Evolutionary conservation across 2,888 invertebrate genomes (phyloP).

Genomic region (Pseudoips prasinana): DNA sequence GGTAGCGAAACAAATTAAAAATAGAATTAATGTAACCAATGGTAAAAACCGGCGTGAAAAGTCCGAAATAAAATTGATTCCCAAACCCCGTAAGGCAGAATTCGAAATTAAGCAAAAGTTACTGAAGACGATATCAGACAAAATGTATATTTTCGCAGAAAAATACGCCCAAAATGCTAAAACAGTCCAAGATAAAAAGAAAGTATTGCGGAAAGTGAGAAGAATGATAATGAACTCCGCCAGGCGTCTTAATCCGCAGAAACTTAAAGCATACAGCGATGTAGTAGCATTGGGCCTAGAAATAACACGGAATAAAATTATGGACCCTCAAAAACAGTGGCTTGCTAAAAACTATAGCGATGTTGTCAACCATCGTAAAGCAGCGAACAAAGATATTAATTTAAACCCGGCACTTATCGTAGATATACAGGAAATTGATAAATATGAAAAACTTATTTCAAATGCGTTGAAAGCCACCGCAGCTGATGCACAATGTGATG

Average conservation of each 20-base stretch:
- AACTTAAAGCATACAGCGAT: constrained; percentile 36
- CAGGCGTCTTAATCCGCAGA: constrained; percentile 10
- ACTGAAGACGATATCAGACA: constrained; percentile 33
- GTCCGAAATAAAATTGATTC: too few species aligned
- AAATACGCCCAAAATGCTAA: constrained; percentile 29
- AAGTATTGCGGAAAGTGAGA: constrained; percentile 35
- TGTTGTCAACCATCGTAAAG: neutral
- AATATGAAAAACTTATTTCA: constrained; percentile 16
- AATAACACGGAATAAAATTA: constrained; percentile 26
- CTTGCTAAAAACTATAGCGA: too few species aligned
- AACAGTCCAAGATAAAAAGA: constrained; percentile 31
- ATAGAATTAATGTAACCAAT: too few species aligned
- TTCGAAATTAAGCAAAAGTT: constrained; percentile 25
- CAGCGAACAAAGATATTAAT: neutral
- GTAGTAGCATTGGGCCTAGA: constrained; percentile 35
- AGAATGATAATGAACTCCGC: constrained; percentile 29
- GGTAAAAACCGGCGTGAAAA: too few species aligned
- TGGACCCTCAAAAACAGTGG: constrained; percentile 2
- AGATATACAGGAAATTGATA: constrained; percentile 16
- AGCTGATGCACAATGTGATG: constrained; percentile 28
- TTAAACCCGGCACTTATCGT: constrained; percentile 3
- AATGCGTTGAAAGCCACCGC: constrained; percentile 14
- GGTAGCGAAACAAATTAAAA: too few species aligned
- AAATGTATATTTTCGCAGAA: constrained; percentile 41
- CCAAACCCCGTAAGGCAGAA: too few species aligned